Evolutionary conservation across 2,888 invertebrate species (phyloP).

Genomic region (Laothoe populi): DNA sequence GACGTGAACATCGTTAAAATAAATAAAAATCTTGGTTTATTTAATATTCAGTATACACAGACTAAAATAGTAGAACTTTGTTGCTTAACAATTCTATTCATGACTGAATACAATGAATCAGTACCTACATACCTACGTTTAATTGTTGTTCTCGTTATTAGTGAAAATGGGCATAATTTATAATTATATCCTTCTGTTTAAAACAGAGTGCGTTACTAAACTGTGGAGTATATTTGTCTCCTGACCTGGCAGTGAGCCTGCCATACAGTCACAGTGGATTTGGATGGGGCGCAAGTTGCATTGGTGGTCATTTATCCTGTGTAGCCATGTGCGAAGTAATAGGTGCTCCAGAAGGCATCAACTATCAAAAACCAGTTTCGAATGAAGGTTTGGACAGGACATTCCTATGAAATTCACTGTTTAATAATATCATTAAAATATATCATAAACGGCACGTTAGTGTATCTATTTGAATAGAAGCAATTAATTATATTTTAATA

Average conservation of each 20-base stretch:
- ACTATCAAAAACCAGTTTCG: conserved; percentile 76
- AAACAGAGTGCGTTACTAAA: conserved; percentile 87
- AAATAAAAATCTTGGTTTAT: no score
- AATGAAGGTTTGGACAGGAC: conserved; percentile 60
- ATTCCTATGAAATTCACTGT: no score
- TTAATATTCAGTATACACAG: no score
- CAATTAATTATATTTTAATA: no score
- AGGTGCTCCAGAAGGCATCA: conserved; percentile 87
- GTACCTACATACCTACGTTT: background rate
- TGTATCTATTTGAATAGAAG: no score
- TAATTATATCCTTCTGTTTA: background rate
- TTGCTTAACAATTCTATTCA: no score
- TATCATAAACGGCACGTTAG: no score
- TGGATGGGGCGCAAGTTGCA: conserved; percentile 90
- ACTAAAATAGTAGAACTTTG: no score
- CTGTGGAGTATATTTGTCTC: conserved; percentile 90
- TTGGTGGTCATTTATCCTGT: conserved; percentile 91
- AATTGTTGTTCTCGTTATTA: background rate
- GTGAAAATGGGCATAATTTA: background rate
- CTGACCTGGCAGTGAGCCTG: conserved; percentile 89
- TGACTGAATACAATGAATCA: no score
- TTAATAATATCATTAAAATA: no score
- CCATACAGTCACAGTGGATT: conserved; percentile 89
- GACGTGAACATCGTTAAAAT: no score
- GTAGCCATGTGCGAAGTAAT: conserved; percentile 93